These are phyloP conservation scores for Epinephelus lanceolatus DNA, from an alignment of 2,113 vertebrate species.

Conservation along the genomic window DNA sequence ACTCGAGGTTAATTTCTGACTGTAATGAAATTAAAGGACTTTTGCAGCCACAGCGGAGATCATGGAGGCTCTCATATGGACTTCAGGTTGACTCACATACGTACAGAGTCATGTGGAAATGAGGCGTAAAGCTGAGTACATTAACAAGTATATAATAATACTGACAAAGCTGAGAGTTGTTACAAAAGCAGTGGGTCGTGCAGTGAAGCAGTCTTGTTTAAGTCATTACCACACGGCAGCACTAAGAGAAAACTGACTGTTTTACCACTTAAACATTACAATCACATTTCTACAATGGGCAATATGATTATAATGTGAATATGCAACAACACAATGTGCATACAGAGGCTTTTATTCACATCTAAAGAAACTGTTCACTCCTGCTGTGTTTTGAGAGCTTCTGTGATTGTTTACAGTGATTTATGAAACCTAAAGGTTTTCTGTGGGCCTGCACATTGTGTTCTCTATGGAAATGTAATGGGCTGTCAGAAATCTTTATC, in stretches of 20 bases:
- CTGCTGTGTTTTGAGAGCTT: neutral
- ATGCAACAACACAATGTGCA: neutral
- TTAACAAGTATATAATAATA: neutral
- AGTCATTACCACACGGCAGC: neutral
- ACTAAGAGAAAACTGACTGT: neutral
- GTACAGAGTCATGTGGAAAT: too few relatives aligned
- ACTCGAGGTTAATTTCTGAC: too few relatives aligned
- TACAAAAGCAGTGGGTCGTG: neutral
- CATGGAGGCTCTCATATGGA: too few relatives aligned
- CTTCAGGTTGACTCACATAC: too few relatives aligned
- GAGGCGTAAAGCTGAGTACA: neutral
- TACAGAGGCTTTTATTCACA: neutral
- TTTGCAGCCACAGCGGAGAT: too few relatives aligned
- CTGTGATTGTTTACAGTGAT: conserved; percentile 13
- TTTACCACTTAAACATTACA: neutral
- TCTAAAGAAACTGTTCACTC: neutral
- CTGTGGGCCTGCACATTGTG: neutral
- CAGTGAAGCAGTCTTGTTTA: neutral
- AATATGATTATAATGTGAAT: neutral
- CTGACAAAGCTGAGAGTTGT: neutral
- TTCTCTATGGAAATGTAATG: conserved; percentile 17
- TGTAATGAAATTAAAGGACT: too few relatives aligned
- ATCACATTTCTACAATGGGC: neutral
- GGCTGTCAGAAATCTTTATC: conserved; percentile 15
- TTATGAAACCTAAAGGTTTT: conserved; percentile 1